Conservation (phyloP, 2,113 vertebrate genomes). For the Upupa epops region DNA sequence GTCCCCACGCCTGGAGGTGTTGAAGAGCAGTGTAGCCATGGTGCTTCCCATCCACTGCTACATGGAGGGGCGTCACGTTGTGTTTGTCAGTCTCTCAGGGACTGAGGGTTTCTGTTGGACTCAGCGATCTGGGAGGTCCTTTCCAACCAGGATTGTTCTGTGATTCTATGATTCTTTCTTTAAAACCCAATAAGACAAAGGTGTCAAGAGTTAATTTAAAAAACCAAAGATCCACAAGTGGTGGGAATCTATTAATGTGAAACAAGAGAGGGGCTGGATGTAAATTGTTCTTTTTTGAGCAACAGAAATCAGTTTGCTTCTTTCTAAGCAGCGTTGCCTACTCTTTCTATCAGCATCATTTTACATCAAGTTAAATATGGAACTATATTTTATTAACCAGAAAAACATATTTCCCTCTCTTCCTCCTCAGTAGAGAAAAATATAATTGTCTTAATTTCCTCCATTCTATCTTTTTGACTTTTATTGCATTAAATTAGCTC, state of each 20-base stretch:
- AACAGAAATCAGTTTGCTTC: not conserved
- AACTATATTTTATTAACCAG: not conserved
- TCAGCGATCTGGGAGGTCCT: no score
- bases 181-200: not conserved
- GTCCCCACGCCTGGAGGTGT: no score
- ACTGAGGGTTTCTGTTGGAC: no score
- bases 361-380: not conserved
- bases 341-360: not conserved
- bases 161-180: no score
- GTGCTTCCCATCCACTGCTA: no score
- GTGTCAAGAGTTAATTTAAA: fast-evolving
- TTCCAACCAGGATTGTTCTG: no score
- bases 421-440: not conserved
- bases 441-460: not conserved
- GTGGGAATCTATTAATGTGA: not conserved
- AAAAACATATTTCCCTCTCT: not conserved
- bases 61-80: no score
- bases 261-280: not conserved
- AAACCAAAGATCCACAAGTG: not conserved
- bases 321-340: fast-evolving
- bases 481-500: not conserved
- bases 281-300: not conserved
- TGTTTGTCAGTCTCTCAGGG: no score
- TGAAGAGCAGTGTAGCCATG: no score
- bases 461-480: not conserved